A percentile compares a stretch with the other conserved stretches of the same genome.
These are phyloP conservation scores for Axea sp. DNA, from an alignment of 2,888 invertebrate species.

Conservation along the genomic window DNA sequence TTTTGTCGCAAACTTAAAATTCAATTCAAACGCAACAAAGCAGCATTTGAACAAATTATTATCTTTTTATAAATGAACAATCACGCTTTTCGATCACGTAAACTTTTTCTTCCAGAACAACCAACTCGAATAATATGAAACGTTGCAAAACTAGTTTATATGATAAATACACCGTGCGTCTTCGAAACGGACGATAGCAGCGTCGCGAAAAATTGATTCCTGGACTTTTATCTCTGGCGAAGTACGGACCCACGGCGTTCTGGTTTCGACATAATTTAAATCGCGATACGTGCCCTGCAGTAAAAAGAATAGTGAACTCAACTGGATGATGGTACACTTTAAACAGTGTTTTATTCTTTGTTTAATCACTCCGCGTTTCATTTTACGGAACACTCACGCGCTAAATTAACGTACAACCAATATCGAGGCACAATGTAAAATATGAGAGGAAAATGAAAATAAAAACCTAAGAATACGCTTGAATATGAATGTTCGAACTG, in stretches of 20 bases:
- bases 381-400: constrained; percentile 14
- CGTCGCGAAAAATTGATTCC: constrained; percentile 17
- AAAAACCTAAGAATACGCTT: constrained; percentile 2
- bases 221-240: constrained; percentile 13
- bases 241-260: background rate
- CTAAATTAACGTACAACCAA: constrained; percentile 25
- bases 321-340: constrained; percentile 1
- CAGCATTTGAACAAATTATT: too few species aligned
- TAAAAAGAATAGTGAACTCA: background rate
- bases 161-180: constrained; percentile 7
- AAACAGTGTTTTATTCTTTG: constrained; percentile 2
- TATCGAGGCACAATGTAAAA: constrained; percentile 17
- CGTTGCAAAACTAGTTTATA: constrained; percentile 34
- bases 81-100: background rate
- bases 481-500: background rate
- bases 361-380: constrained; percentile 28
- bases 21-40: too few species aligned
- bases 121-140: constrained; percentile 13
- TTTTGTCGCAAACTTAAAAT: too few species aligned
- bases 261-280: constrained; percentile 17
- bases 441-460: background rate
- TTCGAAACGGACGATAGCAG: background rate
- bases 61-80: too few species aligned
- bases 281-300: constrained; percentile 7
- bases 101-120: background rate